Evolutionary conservation across 2,797 vertebrate species (phyloP).

Genomic region (Pelochelys cantorii): DNA sequence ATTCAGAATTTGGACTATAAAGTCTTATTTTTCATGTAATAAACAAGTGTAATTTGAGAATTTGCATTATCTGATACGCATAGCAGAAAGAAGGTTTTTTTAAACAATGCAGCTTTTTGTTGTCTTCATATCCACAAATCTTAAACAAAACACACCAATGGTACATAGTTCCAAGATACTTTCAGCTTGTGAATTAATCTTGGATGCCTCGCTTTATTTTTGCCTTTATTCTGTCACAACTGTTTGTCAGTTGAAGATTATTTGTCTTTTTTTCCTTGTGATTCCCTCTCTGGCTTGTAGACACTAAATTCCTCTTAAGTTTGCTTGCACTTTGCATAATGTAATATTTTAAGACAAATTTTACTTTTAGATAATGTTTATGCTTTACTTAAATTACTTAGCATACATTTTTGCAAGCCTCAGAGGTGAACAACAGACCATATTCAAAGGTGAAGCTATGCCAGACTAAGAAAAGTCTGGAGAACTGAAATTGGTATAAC

Average conservation of each 20-base stretch:
- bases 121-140: conserved; percentile 33
- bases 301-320: neutral
- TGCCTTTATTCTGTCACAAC: neutral
- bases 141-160: neutral
- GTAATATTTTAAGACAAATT: neutral
- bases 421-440: neutral
- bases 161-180: conserved; percentile 9
- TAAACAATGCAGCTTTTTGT: neutral
- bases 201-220: neutral
- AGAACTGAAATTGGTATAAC: neutral
- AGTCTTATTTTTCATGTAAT: conserved; percentile 49
- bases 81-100: conserved; percentile 30
- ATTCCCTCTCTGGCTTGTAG: neutral
- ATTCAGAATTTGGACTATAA: conserved; percentile 68
- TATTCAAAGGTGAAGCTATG: neutral
- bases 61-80: conserved; percentile 46
- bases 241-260: neutral
- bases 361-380: neutral
- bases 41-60: conserved; percentile 52
- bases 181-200: conserved; percentile 3
- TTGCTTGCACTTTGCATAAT: neutral
- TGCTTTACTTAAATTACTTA: neutral
- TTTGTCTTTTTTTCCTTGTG: neutral
- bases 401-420: neutral
- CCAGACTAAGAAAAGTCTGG: neutral